Percentiles rank a stretch among this genome's conserved stretches.
phyloP scores from a whole-genome alignment of 2,888 invertebrate genomes.

The Chloroclysta siterata region DNA sequence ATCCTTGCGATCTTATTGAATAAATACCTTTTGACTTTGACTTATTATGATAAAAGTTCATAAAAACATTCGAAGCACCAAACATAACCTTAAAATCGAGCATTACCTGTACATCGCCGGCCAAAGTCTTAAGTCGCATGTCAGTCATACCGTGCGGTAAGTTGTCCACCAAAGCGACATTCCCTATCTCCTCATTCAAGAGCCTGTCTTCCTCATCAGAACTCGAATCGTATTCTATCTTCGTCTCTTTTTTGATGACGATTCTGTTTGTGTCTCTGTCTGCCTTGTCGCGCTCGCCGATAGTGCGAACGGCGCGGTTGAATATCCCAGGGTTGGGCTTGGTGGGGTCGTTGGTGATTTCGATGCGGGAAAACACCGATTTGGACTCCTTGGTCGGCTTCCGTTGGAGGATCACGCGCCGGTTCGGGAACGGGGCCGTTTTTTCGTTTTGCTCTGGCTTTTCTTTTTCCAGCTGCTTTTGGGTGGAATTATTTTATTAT shows the following conservation, averaged over 20 bases:
- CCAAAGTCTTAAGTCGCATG: slow-evolving; percentile 70
- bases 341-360: slow-evolving; percentile 55
- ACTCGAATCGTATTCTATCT: slow-evolving; percentile 62
- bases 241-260: slow-evolving; percentile 57
- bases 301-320: slow-evolving; percentile 68
- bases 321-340: slow-evolving; percentile 71
- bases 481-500: neutral
- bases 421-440: slow-evolving; percentile 54
- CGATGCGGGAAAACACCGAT: slow-evolving; percentile 60
- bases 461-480: slow-evolving; percentile 44
- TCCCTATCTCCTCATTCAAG: slow-evolving; percentile 46
- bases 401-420: slow-evolving; percentile 71
- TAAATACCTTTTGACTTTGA: no score
- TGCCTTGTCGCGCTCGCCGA: neutral
- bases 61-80: slow-evolving; percentile 19
- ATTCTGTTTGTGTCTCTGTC: slow-evolving; percentile 1
- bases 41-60: no score
- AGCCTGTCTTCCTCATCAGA: slow-evolving; percentile 57
- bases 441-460: slow-evolving; percentile 40
- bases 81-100: slow-evolving; percentile 1
- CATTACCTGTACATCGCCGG: slow-evolving; percentile 80
- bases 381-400: slow-evolving; percentile 58
- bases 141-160: slow-evolving; percentile 79
- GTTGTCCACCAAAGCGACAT: slow-evolving; percentile 61
- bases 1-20: no score